Evolutionary conservation across 1,140 invertebrate genomes (phyloP).

Genomic region (Drosophila pachea): DNA sequence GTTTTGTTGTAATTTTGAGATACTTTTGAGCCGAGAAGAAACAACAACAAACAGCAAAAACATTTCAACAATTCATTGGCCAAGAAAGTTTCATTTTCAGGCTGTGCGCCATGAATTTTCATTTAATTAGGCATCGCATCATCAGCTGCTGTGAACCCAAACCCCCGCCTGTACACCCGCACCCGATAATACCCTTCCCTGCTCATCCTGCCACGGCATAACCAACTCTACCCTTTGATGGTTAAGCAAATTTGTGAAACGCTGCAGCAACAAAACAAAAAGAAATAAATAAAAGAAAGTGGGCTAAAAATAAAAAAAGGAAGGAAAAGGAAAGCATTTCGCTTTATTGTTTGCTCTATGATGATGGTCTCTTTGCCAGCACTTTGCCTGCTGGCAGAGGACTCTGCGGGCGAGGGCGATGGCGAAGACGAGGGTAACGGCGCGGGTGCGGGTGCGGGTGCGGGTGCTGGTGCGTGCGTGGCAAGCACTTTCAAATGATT

Average conservation of each 20-base stretch:
- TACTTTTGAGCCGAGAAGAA: conserved; percentile 43
- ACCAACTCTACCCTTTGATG: conserved; percentile 59
- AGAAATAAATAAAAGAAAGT: conserved; percentile 25
- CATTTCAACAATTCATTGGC: conserved; percentile 39
- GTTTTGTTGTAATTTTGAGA: conserved; percentile 66
- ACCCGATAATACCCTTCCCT: not conserved
- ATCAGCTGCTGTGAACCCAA: conserved; percentile 23
- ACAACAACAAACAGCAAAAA: conserved; percentile 25
- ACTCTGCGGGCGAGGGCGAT: too few species aligned
- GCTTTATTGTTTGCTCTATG: conserved; percentile 65
- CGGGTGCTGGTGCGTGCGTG: not conserved
- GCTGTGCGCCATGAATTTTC: conserved; percentile 74
- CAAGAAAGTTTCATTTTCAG: conserved; percentile 59
- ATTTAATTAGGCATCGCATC: conserved; percentile 69
- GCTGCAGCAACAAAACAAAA: conserved; percentile 26
- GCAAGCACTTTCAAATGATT: conserved; percentile 73
- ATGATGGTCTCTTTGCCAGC: conserved; percentile 32
- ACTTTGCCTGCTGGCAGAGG: not conserved
- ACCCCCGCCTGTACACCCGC: not conserved
- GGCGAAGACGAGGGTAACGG: too few species aligned
- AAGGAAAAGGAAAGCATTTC: conserved; percentile 45
- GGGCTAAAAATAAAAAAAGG: conserved; percentile 26
- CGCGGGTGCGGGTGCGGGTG: too few species aligned
- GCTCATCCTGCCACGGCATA: conserved; percentile 2
- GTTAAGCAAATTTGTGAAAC: conserved; percentile 58